Percentiles rank a stretch among this genome's conserved stretches.
These are phyloP conservation scores for Drosophila ercepeae DNA, from an alignment of 1,140 invertebrate genomes.

Conservation along the genomic window DNA sequence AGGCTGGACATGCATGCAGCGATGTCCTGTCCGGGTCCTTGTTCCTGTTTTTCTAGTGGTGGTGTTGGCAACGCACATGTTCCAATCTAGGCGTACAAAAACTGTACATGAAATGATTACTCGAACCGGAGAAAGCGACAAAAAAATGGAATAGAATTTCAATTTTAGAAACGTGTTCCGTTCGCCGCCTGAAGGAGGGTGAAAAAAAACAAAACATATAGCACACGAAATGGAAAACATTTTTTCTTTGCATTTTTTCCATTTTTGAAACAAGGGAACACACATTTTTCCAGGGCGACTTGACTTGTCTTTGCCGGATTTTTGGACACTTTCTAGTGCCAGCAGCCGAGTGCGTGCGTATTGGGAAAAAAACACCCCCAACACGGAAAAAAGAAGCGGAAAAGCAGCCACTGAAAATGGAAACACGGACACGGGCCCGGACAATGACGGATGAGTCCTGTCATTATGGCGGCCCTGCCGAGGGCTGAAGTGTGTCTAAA, in stretches of 20 bases:
- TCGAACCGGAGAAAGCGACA: slow-evolving; percentile 7
- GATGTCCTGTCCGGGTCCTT: slow-evolving; percentile 35
- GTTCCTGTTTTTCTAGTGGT: slow-evolving; percentile 40
- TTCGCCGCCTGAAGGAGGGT: slow-evolving; percentile 27
- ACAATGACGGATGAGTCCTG: slow-evolving; percentile 78
- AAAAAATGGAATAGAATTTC: slow-evolving; percentile 72
- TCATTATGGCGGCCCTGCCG: slow-evolving; percentile 63
- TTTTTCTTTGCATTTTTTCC: slow-evolving; percentile 1
- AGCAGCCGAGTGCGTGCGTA: slow-evolving; percentile 36
- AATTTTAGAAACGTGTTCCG: slow-evolving; percentile 80
- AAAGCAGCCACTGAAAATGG: slow-evolving; percentile 40
- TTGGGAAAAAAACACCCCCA: slow-evolving; percentile 53
- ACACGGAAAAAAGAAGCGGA: slow-evolving; percentile 11
- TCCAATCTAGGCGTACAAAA: slow-evolving; percentile 78
- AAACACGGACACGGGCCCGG: slow-evolving; percentile 47
- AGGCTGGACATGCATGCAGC: slow-evolving; percentile 24
- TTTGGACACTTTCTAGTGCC: slow-evolving; percentile 65
- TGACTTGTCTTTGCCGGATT: slow-evolving; percentile 72
- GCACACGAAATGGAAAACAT: slow-evolving; percentile 14
- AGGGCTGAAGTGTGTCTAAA: slow-evolving; percentile 70
- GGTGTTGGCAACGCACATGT: slow-evolving; percentile 78
- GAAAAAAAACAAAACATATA: slow-evolving; percentile 27
- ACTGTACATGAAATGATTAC: slow-evolving; percentile 81
- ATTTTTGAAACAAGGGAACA: slow-evolving; percentile 32
- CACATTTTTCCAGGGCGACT: slow-evolving; percentile 53